Evolutionary conservation across 2,888 invertebrate species (phyloP), one percentile per base, ranked within the genome.

Genomic region (Lymantria monacha): DNA sequence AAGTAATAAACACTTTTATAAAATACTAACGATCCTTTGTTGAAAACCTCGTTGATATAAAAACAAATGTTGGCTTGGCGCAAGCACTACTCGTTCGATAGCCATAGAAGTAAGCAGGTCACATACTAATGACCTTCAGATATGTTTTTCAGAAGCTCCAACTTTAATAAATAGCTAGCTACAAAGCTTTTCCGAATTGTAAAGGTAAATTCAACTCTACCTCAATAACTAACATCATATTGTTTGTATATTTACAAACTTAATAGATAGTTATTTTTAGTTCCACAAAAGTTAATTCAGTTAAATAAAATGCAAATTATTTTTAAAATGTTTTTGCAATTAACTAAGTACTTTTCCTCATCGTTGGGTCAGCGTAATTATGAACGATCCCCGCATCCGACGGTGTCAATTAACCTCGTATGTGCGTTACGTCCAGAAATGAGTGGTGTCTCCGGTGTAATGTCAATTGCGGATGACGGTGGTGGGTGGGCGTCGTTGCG

Each of bases 381-480:
- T 53, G 57, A 44, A 54, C 53, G 50, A 50, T 49, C 42, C 44
- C 30, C 51, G 55, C 46, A 59, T 56, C 46, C 55, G 56, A 49
- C 59, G 47, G 57, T 52, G 62, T 62, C 59, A 61, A 62, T 51
- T 56, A 59, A 64, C 61, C 53, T 56, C 37, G 59, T 43, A 36
- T 15, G 52, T 63, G 59, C 51, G 66, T 57, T 63, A 59, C 71
- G 74, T 69, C 69, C 63, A 59, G 60, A 60, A 66, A 66, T 64
- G 72, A 65, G 63, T 69, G 69, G 72, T 70, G 72, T 70, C 73
- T 74, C 74, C 74, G 76, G 75, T 72, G 76, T 83, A 82, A 80
- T 83, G 83, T 81, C 75, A 80, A 76, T 72, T 79, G 81, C 74
- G 79, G 80, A 73, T 68, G 70, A 57, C 51, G 56, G 59, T 57